Conservation (phyloP, 2,888 invertebrate genomes). For the Brassicogethes aeneus region DNA sequence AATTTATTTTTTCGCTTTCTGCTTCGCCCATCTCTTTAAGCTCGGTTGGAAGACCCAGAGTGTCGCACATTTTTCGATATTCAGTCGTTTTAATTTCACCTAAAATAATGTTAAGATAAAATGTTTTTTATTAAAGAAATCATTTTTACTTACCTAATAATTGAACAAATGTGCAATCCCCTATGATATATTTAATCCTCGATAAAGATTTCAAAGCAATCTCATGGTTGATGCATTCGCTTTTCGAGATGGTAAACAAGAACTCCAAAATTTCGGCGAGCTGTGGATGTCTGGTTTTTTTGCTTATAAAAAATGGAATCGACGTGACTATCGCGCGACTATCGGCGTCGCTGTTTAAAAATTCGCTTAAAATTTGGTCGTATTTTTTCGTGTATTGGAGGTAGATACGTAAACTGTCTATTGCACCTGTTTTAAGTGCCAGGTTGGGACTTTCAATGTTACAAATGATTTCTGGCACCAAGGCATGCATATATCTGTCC, state of each 20-base stretch:
- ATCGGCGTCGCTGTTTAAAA: constrained; percentile 58
- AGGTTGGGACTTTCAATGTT: constrained; percentile 75
- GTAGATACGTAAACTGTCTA: constrained; percentile 68
- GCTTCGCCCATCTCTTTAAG: not conserved
- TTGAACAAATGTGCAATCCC: not conserved
- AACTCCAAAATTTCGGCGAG: not conserved
- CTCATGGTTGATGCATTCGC: constrained; percentile 44
- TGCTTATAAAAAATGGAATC: constrained; percentile 30
- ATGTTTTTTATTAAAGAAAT: not conserved
- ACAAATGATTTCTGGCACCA: constrained; percentile 60
- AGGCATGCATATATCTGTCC: constrained; percentile 54
- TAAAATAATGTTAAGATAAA: not conserved
- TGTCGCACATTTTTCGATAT: not conserved
- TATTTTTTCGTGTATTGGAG: constrained; percentile 58
- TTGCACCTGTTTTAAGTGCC: constrained; percentile 69
- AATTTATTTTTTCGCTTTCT: not conserved
- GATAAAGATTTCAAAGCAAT: constrained; percentile 58
- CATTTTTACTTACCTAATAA: constrained; percentile 1
- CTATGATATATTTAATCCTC: constrained; percentile 43
- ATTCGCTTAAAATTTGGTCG: constrained; percentile 56
- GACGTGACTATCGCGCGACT: constrained; percentile 46
- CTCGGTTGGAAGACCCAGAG: not conserved
- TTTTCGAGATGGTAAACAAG: not conserved
- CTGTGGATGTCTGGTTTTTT: not conserved
- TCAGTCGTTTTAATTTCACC: not conserved